Percentiles rank a stretch among this genome's conserved stretches.
Evolutionary conservation across 35 echinoderm and acorn worm species (phyloP).

Genomic region (Patiria miniata): DNA sequence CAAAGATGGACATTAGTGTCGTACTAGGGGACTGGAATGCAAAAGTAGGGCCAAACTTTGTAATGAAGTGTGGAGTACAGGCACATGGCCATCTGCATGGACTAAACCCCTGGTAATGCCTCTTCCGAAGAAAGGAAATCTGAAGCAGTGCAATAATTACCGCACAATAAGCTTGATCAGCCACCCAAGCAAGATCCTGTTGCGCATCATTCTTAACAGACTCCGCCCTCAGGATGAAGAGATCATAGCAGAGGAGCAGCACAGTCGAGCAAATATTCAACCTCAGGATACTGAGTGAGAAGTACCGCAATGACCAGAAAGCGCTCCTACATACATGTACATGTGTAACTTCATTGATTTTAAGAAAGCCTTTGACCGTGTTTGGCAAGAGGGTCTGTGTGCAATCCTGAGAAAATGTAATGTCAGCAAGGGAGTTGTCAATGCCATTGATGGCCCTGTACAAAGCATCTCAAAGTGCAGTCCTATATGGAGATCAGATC

Average conservation of each 20-base stretch:
- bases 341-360: neutral
- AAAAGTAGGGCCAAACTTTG: too few relatives aligned
- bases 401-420: neutral
- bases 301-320: too few relatives aligned
- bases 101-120: conserved; percentile 1
- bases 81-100: neutral
- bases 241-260: conserved; percentile 11
- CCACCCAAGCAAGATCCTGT: neutral
- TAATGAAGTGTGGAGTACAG: neutral
- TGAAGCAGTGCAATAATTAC: neutral
- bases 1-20: too few relatives aligned
- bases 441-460: neutral
- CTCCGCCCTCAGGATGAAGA: too few relatives aligned
- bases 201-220: conserved; percentile 23
- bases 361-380: neutral
- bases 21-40: too few relatives aligned
- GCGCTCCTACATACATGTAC: too few relatives aligned
- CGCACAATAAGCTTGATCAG: conserved; percentile 14
- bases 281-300: too few relatives aligned
- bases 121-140: neutral
- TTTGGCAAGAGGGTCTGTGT: neutral
- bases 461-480: neutral
- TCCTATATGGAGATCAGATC: neutral
- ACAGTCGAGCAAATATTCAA: neutral
- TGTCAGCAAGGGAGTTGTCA: neutral